Conservation (phyloP, 2,113 vertebrate genomes). For the Pardalotus punctatus region DNA sequence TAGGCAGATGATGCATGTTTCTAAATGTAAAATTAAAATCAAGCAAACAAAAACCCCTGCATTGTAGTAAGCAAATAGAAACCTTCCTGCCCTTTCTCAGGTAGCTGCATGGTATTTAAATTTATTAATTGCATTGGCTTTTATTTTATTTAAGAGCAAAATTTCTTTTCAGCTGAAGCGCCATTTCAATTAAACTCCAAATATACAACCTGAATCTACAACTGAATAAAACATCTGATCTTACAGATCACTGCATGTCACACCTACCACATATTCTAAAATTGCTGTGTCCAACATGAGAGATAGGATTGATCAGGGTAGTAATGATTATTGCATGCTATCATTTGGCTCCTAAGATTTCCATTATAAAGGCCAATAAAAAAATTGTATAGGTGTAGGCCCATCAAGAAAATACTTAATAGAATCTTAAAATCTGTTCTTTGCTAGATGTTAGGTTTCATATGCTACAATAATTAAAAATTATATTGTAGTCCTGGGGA, state of each 20-base stretch:
- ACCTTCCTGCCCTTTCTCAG: not conserved
- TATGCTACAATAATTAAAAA: not conserved
- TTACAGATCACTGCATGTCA: not conserved
- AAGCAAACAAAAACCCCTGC: accelerated
- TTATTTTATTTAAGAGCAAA: not conserved
- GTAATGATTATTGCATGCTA: not conserved
- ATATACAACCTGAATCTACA: not conserved
- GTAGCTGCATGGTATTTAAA: not conserved
- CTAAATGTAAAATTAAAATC: not conserved
- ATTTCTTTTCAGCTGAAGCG: not conserved
- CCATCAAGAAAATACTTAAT: not conserved
- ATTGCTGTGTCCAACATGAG: not conserved
- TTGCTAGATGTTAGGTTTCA: not conserved
- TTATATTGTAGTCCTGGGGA: not conserved
- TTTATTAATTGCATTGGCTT: not conserved
- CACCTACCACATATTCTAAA: not conserved
- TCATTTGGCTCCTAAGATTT: not conserved
- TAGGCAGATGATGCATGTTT: accelerated
- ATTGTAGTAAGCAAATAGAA: not conserved
- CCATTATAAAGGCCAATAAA: not conserved
- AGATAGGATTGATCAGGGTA: not conserved
- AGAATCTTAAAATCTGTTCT: not conserved
- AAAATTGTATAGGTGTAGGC: not conserved
- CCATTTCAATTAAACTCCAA: not conserved
- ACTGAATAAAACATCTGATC: not conserved